Evolutionary conservation across 2,797 vertebrate genomes (phyloP).

Genomic region (Limnodromus scolopaceus): DNA sequence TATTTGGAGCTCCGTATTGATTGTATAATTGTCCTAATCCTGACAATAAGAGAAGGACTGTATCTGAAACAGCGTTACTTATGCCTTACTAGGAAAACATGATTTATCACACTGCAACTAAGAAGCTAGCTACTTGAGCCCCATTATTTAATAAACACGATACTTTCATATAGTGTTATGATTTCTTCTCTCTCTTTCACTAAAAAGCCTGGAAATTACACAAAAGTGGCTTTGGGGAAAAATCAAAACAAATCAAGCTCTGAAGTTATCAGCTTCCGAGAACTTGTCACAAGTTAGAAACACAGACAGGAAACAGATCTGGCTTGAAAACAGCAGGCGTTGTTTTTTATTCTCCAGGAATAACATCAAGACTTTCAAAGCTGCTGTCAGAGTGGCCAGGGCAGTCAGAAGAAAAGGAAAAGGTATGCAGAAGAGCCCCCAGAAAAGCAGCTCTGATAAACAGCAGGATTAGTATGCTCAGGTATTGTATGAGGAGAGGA

Average conservation of each 20-base stretch:
- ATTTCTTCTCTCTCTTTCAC: background rate
- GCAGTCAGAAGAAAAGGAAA: background rate
- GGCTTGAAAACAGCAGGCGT: background rate
- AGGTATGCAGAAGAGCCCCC: background rate
- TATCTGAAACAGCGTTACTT: background rate
- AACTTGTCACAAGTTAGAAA: background rate
- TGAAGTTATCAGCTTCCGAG: background rate
- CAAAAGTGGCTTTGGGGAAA: background rate
- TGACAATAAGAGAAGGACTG: conserved; percentile 1
- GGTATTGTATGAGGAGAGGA: background rate
- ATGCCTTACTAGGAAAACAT: background rate
- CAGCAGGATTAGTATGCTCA: background rate
- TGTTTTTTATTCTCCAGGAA: background rate
- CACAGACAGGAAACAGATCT: background rate
- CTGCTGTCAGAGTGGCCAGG: background rate
- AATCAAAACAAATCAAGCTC: conserved; percentile 16
- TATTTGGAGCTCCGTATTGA: background rate
- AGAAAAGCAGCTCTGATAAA: background rate
- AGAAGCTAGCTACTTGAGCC: background rate
- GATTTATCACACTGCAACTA: conserved; percentile 35
- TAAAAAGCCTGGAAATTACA: background rate
- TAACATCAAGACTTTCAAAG: background rate
- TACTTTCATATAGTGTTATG: background rate
- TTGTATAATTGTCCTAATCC: background rate
- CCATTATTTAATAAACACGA: conserved; percentile 29